Percentiles rank a stretch among this genome's conserved stretches.
These are phyloP conservation scores for Drosophila rellima DNA, from an alignment of 2,888 invertebrate species.

Conservation along the genomic window DNA sequence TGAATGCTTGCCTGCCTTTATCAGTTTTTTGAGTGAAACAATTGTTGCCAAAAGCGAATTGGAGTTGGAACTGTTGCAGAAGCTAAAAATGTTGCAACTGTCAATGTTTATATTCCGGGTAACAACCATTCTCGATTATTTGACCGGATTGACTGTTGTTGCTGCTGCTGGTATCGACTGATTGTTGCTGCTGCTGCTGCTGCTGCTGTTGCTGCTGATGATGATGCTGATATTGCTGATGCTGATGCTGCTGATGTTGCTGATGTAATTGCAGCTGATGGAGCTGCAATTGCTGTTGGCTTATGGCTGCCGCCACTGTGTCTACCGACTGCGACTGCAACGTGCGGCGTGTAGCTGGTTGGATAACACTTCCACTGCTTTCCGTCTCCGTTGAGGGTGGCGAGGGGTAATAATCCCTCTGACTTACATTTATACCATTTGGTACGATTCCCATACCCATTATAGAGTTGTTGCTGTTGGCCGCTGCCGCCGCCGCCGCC, in stretches of 20 bases:
- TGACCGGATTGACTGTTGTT: slow-evolving; percentile 86
- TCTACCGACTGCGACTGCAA: slow-evolving; percentile 70
- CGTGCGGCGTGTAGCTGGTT: slow-evolving; percentile 81
- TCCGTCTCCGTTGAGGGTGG: slow-evolving; percentile 87
- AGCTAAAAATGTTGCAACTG: slow-evolving; percentile 82
- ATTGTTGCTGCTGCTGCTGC: slow-evolving; percentile 83
- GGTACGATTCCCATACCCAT: slow-evolving; percentile 82
- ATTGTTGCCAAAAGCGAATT: slow-evolving; percentile 19
- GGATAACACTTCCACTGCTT: slow-evolving; percentile 87
- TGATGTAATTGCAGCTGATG: slow-evolving; percentile 75
- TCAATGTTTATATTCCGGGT: slow-evolving; percentile 93
- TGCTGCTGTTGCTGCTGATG: slow-evolving; percentile 71
- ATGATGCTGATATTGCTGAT: slow-evolving; percentile 69
- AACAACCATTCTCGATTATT: slow-evolving; percentile 88
- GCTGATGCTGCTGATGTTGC: slow-evolving; percentile 74
- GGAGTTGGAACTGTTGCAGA: slow-evolving; percentile 37
- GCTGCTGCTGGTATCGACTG: slow-evolving; percentile 86
- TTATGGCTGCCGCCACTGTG: slow-evolving; percentile 73
- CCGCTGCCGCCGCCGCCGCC: slow-evolving; percentile 69
- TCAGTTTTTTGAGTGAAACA: slow-evolving; percentile 12
- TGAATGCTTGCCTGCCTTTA: slow-evolving; percentile 43
- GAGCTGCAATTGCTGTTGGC: slow-evolving; percentile 80
- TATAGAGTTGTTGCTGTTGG: slow-evolving; percentile 77
- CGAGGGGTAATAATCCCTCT: slow-evolving; percentile 86
- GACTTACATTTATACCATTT: slow-evolving; percentile 86